phyloP scores from a whole-genome alignment of 2,888 invertebrate genomes.

The Priocnemis perturbator region DNA sequence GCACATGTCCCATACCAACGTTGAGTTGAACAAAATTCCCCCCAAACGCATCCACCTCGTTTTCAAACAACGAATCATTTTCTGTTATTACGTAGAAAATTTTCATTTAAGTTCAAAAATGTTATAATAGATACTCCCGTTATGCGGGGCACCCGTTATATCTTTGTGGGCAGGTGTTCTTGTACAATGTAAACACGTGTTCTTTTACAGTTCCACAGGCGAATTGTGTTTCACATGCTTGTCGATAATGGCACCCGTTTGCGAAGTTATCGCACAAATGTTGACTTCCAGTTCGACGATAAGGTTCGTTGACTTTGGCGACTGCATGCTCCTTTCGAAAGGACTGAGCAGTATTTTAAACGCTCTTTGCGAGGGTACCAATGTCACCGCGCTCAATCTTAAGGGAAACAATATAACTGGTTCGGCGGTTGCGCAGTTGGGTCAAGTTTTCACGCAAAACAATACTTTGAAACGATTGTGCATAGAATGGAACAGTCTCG shows the following conservation, averaged over 20 bases:
- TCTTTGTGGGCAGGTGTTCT: neutral
- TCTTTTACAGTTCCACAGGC: constrained; percentile 60
- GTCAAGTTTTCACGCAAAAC: constrained; percentile 68
- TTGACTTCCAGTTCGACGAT: constrained; percentile 69
- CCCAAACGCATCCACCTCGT: neutral
- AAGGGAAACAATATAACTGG: constrained; percentile 73
- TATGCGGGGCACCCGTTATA: too few species aligned
- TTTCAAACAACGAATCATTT: neutral
- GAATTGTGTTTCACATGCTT: constrained; percentile 60
- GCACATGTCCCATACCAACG: neutral
- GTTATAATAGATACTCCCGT: too few species aligned
- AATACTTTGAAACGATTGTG: constrained; percentile 64
- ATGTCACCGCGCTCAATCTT: constrained; percentile 67
- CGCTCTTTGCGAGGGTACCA: constrained; percentile 68
- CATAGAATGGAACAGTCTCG: constrained; percentile 73
- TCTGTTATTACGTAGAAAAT: too few species aligned
- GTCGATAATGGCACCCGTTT: constrained; percentile 66
- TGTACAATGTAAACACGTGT: neutral
- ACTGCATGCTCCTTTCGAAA: constrained; percentile 72
- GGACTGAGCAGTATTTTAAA: constrained; percentile 68
- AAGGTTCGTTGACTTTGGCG: constrained; percentile 67
- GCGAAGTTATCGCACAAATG: constrained; percentile 70
- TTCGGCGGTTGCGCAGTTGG: constrained; percentile 64
- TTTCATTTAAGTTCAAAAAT: too few species aligned
- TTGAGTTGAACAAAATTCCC: neutral